Evolutionary conservation across 2,797 vertebrate species (phyloP).

Genomic region (Sylvilagus floridanus): DNA sequence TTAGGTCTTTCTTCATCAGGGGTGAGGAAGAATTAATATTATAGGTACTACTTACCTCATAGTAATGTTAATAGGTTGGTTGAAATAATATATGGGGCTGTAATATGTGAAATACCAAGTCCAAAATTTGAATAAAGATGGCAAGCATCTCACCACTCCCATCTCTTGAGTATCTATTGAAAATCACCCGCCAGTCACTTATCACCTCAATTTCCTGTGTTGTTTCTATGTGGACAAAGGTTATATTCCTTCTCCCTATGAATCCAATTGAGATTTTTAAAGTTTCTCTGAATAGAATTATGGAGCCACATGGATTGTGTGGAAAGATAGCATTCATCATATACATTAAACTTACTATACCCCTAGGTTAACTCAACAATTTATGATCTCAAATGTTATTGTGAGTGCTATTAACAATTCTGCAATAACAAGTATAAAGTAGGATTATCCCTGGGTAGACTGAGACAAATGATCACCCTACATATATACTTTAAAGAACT

Average conservation of each 20-base stretch:
- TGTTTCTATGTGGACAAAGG: not conserved
- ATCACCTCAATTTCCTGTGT: accelerated
- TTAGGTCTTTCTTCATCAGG: not conserved
- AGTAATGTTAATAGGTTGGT: accelerated
- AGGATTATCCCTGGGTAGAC: not conserved
- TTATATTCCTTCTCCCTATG: not conserved
- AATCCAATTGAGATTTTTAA: not conserved
- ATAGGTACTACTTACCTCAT: not conserved
- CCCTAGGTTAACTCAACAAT: not conserved
- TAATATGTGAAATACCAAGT: not conserved
- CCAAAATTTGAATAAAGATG: not conserved
- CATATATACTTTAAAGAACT: not conserved
- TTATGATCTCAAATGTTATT: not conserved
- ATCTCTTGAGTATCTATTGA: no score
- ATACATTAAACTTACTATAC: not conserved
- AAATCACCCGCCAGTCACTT: accelerated
- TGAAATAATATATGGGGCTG: accelerated
- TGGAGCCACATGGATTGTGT: not conserved
- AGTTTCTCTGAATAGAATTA: not conserved
- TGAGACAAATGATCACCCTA: not conserved
- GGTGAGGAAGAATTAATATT: not conserved
- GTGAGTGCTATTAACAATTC: not conserved
- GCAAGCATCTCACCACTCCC: accelerated
- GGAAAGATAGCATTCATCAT: not conserved
- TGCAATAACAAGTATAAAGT: no score